Conservation (phyloP, 2,113 vertebrate species). For the Phalacrocorax carbo region DNA sequence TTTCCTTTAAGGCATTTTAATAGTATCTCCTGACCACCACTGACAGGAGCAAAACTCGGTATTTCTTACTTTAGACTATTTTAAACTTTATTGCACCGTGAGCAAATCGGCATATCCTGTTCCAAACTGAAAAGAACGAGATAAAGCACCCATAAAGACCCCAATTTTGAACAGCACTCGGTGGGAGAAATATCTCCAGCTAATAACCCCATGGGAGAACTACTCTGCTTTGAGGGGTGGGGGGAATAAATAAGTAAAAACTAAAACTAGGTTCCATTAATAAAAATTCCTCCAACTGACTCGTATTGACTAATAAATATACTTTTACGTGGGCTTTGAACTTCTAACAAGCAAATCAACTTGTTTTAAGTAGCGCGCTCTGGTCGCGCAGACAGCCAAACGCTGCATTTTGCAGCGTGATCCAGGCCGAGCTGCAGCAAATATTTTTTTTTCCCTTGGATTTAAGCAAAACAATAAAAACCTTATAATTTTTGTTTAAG, state of each 20-base stretch:
- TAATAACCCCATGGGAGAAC: not conserved
- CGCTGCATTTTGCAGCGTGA: constrained; percentile 11
- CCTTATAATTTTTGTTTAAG: constrained; percentile 64
- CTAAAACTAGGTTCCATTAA: constrained; percentile 27
- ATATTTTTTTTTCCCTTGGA: constrained; percentile 23
- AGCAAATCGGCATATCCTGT: not conserved
- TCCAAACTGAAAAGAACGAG: constrained; percentile 26
- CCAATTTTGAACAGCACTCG: not conserved
- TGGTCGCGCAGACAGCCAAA: constrained; percentile 23
- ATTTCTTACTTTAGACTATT: constrained; percentile 22
- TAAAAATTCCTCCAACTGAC: constrained; percentile 42
- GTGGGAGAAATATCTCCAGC: not conserved
- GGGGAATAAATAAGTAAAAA: not conserved
- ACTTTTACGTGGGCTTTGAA: constrained; percentile 42
- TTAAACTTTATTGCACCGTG: not conserved
- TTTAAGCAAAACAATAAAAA: constrained; percentile 62
- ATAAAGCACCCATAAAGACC: constrained; percentile 32
- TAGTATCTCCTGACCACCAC: not conserved
- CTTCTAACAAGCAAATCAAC: constrained; percentile 20
- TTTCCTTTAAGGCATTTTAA: constrained; percentile 16
- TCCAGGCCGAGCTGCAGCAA: constrained; percentile 36
- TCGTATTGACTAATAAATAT: constrained; percentile 51
- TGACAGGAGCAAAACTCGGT: not conserved
- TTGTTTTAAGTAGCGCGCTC: constrained; percentile 21
- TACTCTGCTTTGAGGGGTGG: not conserved